A percentile compares a stretch with the other conserved stretches of the same genome.
phyloP scores from a whole-genome alignment of 1,140 invertebrate species.

The Brachionus sp. region DNA sequence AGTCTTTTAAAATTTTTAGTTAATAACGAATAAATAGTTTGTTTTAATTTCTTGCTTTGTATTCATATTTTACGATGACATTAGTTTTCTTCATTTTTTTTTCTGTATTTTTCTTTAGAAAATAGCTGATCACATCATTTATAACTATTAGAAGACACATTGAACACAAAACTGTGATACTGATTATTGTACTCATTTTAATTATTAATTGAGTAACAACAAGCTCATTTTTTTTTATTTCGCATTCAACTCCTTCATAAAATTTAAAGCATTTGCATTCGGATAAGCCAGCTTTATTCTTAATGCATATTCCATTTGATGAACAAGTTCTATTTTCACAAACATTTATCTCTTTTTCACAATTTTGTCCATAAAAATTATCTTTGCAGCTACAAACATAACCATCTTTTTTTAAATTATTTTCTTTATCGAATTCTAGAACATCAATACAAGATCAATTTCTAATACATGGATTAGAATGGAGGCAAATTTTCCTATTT shows the following conservation, averaged over 20 bases:
- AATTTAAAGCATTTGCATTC: neutral
- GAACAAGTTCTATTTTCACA: conserved; percentile 29
- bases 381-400: neutral
- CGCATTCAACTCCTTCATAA: neutral
- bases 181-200: neutral
- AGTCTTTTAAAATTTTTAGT: too few species aligned
- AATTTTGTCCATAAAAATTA: neutral
- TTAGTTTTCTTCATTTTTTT: neutral
- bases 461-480: neutral
- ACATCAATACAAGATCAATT: neutral
- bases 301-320: neutral
- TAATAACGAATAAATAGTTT: too few species aligned
- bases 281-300: neutral
- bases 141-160: neutral
- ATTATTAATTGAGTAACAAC: neutral
- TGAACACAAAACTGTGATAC: neutral
- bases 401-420: neutral
- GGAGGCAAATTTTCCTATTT: neutral
- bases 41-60: neutral
- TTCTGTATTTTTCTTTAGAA: neutral
- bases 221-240: neutral
- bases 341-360: neutral
- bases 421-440: neutral
- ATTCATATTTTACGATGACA: neutral
- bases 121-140: neutral